phyloP scores from a whole-genome alignment of 2,797 vertebrate genomes.

The Anguilla anguilla region DNA sequence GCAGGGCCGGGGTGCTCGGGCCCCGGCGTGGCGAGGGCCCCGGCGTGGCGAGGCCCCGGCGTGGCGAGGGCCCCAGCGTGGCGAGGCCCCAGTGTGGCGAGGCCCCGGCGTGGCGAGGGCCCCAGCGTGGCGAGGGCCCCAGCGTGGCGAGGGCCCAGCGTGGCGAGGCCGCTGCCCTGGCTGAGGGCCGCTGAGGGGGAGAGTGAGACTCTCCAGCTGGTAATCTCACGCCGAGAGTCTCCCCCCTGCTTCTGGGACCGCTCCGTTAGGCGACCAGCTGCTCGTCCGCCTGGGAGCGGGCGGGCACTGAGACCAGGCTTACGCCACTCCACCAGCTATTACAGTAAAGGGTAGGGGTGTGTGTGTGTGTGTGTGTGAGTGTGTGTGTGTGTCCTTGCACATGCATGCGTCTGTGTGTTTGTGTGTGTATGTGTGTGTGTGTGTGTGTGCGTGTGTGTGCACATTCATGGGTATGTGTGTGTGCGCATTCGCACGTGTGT shows the following conservation, averaged over 20 bases:
- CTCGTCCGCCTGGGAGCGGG: not conserved
- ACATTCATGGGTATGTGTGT: not conserved
- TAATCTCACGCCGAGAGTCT: not conserved
- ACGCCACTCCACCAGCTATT: not conserved
- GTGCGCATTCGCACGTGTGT: not conserved
- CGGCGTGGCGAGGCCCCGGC: too few relatives aligned
- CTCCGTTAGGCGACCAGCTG: not conserved
- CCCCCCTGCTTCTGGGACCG: not conserved
- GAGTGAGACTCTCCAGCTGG: not conserved
- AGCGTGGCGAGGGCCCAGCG: not conserved
- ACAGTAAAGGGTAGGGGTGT: not conserved
- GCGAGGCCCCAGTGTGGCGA: too few relatives aligned
- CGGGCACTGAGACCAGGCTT: not conserved
- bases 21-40: not conserved
- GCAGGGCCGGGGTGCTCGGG: not conserved
- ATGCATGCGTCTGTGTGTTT: not conserved
- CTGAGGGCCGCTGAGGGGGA: not conserved
- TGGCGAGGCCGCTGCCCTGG: not conserved
- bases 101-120: not conserved
- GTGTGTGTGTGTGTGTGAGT: not conserved
- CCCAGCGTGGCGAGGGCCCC: too few relatives aligned
- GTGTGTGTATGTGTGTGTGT: too few relatives aligned
- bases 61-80: too few relatives aligned
- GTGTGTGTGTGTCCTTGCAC: too few relatives aligned
- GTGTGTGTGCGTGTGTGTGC: too few relatives aligned